A percentile compares a stretch with the other conserved stretches of the same genome.
Evolutionary conservation across 2,113 vertebrate genomes (phyloP).

Genomic region (Corythoichthys haematopterus): DNA sequence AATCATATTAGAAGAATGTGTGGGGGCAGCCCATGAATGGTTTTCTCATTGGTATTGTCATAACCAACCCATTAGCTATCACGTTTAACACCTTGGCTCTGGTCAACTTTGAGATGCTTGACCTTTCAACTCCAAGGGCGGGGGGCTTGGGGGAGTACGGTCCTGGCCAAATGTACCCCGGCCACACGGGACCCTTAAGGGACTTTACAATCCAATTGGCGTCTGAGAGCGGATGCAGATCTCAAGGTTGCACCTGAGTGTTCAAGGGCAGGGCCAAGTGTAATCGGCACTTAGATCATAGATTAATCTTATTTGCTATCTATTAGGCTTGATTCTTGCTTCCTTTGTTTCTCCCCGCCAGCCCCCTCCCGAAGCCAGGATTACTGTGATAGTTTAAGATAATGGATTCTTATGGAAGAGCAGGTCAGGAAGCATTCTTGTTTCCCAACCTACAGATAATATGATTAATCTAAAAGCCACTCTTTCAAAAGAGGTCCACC

Average conservation of each 20-base stretch:
- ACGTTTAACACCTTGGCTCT: slow-evolving; percentile 76
- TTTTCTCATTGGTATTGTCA: slow-evolving; percentile 45
- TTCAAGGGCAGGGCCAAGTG: slow-evolving; percentile 99
- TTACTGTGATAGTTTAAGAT: slow-evolving; percentile 99
- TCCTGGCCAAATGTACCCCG: slow-evolving; percentile 81
- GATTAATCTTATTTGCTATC: slow-evolving; percentile 99
- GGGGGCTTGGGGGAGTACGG: slow-evolving; percentile 73
- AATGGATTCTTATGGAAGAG: slow-evolving; percentile 99
- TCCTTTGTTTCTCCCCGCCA: slow-evolving; percentile 64
- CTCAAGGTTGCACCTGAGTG: slow-evolving; percentile 99
- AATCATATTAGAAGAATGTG: slow-evolving; percentile 9
- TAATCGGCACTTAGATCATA: slow-evolving; percentile 99
- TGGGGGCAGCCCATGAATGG: slow-evolving; percentile 25
- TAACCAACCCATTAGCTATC: slow-evolving; percentile 61
- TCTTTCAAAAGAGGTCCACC: slow-evolving; percentile 86
- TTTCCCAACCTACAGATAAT: slow-evolving; percentile 99
- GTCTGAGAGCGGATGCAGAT: slow-evolving; percentile 90
- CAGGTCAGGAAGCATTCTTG: slow-evolving; percentile 93
- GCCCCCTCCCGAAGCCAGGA: slow-evolving; percentile 99
- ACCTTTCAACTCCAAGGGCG: slow-evolving; percentile 60
- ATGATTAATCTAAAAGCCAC: slow-evolving; percentile 99
- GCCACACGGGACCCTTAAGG: slow-evolving; percentile 75
- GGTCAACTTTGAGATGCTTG: slow-evolving; percentile 72
- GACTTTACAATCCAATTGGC: slow-evolving; percentile 91
- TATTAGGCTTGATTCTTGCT: slow-evolving; percentile 99